Evolutionary conservation across 1,140 invertebrate species (phyloP).

Genomic region (Gerris buenoi): DNA sequence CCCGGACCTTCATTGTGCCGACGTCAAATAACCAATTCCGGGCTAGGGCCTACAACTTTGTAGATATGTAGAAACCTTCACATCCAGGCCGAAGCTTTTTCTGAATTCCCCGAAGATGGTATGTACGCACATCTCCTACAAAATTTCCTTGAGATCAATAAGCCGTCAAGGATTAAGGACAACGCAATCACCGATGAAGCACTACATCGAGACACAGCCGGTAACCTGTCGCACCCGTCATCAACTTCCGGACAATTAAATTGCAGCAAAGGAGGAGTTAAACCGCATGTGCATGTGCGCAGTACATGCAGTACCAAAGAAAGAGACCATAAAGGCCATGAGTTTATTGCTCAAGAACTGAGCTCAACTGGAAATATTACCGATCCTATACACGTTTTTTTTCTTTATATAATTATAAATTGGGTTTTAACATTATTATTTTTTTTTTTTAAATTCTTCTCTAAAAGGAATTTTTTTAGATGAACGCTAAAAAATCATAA

Average conservation of each 20-base stretch:
- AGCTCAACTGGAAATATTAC: too few relatives aligned
- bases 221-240: slow-evolving; percentile 27
- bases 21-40: slow-evolving; percentile 27
- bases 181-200: not conserved
- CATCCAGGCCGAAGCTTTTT: not conserved
- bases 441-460: too few relatives aligned
- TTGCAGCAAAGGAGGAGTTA: slow-evolving; percentile 23
- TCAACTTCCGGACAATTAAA: slow-evolving; percentile 24
- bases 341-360: too few relatives aligned
- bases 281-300: slow-evolving; percentile 26
- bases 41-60: slow-evolving; percentile 6
- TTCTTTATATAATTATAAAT: too few relatives aligned
- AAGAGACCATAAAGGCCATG: too few relatives aligned
- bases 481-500: too few relatives aligned
- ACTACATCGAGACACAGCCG: slow-evolving; percentile 19
- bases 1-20: slow-evolving; percentile 30
- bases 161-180: not conserved
- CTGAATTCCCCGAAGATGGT: not conserved
- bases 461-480: too few relatives aligned
- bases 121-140: not conserved
- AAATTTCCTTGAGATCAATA: not conserved
- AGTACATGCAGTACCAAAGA: too few relatives aligned
- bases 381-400: too few relatives aligned
- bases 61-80: not conserved
- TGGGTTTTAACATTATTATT: too few relatives aligned